A percentile compares a stretch with the other conserved stretches of the same genome.
These are phyloP conservation scores for Aegotheles bennettii DNA, from an alignment of 2,113 vertebrate species.

Conservation along the genomic window DNA sequence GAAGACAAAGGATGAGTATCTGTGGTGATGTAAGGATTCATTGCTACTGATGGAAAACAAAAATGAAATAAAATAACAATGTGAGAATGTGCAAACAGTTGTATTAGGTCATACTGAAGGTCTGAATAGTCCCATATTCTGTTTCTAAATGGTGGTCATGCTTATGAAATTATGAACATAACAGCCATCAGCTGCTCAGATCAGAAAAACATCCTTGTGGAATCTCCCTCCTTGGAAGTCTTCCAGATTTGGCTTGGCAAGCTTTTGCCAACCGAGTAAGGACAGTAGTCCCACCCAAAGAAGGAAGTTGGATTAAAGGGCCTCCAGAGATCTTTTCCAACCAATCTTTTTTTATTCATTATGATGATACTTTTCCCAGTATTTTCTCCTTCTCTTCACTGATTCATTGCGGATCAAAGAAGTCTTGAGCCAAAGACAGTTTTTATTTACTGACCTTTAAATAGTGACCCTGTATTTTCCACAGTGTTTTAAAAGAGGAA, in stretches of 20 bases:
- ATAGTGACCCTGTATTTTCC: not conserved
- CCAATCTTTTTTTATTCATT: not conserved
- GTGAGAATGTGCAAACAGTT: not conserved
- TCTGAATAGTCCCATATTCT: not conserved
- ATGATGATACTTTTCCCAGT: not conserved
- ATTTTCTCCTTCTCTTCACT: not conserved
- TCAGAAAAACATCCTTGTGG: not conserved
- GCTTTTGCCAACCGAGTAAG: not conserved
- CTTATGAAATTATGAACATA: not conserved
- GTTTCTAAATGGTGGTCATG: not conserved
- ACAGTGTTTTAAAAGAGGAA: not conserved
- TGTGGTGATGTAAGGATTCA: not conserved
- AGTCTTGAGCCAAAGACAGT: not conserved
- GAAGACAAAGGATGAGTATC: not conserved
- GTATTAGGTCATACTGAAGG: not conserved
- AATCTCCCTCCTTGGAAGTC: not conserved
- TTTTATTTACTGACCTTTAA: not conserved
- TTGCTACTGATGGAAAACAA: not conserved
- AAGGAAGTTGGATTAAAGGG: not conserved
- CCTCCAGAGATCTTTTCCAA: rapidly evolving
- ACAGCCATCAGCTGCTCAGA: not conserved
- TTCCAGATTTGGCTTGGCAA: not conserved
- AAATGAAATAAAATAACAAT: not conserved
- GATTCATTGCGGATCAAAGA: not conserved
- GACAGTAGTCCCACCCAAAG: not conserved